A percentile compares a stretch with the other conserved stretches of the same genome.
These are phyloP conservation scores for Scytalopus superciliaris DNA, from an alignment of 2,113 vertebrate species.

Conservation along the genomic window DNA sequence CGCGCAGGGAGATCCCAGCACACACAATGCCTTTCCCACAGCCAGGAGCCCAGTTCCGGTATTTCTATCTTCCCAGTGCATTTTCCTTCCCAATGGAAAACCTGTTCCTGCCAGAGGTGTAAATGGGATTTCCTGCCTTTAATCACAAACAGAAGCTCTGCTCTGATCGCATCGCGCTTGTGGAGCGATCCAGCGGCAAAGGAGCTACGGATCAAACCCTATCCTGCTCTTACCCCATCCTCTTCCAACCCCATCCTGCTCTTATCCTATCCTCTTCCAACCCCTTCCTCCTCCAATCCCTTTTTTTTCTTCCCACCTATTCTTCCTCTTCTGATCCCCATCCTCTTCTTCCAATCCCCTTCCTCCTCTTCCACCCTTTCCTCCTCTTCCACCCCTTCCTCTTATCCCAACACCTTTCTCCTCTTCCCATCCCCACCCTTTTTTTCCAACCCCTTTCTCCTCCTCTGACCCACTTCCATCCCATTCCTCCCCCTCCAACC, in stretches of 20 bases:
- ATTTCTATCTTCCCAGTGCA: neutral
- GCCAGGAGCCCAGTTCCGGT: neutral
- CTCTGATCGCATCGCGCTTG: neutral
- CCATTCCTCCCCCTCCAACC: neutral
- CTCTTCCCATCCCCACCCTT: neutral
- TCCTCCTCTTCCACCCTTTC: neutral
- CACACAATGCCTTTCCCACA: neutral
- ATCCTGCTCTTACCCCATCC: neutral
- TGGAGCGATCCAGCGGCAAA: neutral
- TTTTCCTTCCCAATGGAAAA: constrained; percentile 11
- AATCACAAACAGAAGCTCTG: neutral
- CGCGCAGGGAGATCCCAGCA: neutral
- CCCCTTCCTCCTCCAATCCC: neutral
- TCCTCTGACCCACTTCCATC: neutral
- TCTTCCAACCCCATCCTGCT: neutral
- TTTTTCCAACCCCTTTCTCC: neutral
- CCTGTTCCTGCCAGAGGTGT: constrained; percentile 30
- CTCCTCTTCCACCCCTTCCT: neutral
- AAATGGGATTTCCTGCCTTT: constrained; percentile 64
- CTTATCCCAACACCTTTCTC: neutral
- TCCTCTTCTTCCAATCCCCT: neutral
- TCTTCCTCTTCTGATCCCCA: neutral
- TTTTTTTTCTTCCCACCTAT: neutral
- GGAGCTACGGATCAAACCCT: neutral
- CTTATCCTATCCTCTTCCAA: neutral